These are phyloP conservation scores for Oncorhynchus nerka DNA, from an alignment of 2,113 vertebrate genomes.

Conservation along the genomic window DNA sequence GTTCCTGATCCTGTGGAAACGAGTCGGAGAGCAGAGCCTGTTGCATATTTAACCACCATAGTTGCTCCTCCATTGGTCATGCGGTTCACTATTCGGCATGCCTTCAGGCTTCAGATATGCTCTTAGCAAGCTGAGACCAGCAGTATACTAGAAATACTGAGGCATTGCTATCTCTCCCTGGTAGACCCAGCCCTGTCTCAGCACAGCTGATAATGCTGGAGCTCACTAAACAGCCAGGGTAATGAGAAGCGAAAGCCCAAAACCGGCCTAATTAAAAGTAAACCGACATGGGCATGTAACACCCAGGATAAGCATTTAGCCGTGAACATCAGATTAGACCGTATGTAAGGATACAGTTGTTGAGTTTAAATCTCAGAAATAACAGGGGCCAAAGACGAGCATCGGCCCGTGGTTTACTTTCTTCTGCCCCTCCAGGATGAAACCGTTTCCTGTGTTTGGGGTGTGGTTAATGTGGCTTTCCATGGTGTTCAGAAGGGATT, in stretches of 20 bases:
- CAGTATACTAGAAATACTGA: neutral
- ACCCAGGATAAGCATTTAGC: constrained; percentile 47
- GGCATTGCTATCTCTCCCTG: neutral
- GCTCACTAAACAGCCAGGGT: constrained; percentile 49
- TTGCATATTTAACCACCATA: constrained; percentile 39
- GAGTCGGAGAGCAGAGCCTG: constrained; percentile 10
- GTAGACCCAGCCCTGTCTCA: neutral
- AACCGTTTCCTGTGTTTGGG: constrained; percentile 41
- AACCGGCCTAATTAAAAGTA: constrained; percentile 62
- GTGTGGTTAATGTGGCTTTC: constrained; percentile 50
- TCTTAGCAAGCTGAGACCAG: neutral
- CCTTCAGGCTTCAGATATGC: neutral
- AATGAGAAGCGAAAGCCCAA: constrained; percentile 59
- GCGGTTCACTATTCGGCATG: neutral
- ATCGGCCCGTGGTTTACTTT: constrained; percentile 7
- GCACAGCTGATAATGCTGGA: constrained; percentile 26
- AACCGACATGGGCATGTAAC: constrained; percentile 20
- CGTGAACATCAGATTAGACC: constrained; percentile 65
- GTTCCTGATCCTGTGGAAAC: constrained; percentile 14
- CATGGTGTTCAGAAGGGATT: constrained; percentile 62
- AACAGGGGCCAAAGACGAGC: constrained; percentile 22
- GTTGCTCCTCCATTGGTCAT: constrained; percentile 10
- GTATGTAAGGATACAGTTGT: constrained; percentile 56
- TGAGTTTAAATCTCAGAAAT: constrained; percentile 46
- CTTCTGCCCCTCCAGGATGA: constrained; percentile 19